Evolutionary conservation across 2,888 invertebrate species (phyloP).

Genomic region (Augiades crinisus): DNA sequence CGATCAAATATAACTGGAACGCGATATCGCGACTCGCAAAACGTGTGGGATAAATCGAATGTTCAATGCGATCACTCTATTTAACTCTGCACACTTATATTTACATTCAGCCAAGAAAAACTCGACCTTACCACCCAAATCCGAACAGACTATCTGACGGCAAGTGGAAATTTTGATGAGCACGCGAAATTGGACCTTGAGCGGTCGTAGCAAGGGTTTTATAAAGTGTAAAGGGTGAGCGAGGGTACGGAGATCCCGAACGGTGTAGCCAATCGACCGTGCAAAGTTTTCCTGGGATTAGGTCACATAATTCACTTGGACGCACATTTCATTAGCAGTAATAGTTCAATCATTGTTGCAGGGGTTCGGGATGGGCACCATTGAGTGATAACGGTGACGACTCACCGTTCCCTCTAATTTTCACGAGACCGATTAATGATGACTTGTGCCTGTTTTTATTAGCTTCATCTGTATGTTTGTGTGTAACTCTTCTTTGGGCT

Average conservation of each 20-base stretch:
- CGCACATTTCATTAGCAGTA: slow-evolving; percentile 25
- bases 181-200: slow-evolving; percentile 12
- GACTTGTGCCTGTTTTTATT: too few species aligned
- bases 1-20: slow-evolving; percentile 16
- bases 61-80: slow-evolving; percentile 41
- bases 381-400: neutral
- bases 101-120: slow-evolving; percentile 9
- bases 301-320: slow-evolving; percentile 24
- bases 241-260: slow-evolving; percentile 24
- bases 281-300: slow-evolving; percentile 29
- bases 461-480: too few species aligned
- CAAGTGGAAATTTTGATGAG: neutral
- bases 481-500: too few species aligned
- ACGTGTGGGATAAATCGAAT: slow-evolving; percentile 35
- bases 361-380: neutral
- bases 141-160: neutral
- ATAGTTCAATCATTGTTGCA: slow-evolving; percentile 21
- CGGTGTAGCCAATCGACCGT: slow-evolving; percentile 30
- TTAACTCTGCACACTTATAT: slow-evolving; percentile 20
- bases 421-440: slow-evolving; percentile 9
- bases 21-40: slow-evolving; percentile 19
- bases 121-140: slow-evolving; percentile 15
- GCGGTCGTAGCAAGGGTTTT: slow-evolving; percentile 10
- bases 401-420: too few species aligned
- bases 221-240: slow-evolving; percentile 12